Percentiles rank a stretch among this genome's conserved stretches.
Conservation (phyloP, 1,140 invertebrate species). For the Halesus radiatus region DNA sequence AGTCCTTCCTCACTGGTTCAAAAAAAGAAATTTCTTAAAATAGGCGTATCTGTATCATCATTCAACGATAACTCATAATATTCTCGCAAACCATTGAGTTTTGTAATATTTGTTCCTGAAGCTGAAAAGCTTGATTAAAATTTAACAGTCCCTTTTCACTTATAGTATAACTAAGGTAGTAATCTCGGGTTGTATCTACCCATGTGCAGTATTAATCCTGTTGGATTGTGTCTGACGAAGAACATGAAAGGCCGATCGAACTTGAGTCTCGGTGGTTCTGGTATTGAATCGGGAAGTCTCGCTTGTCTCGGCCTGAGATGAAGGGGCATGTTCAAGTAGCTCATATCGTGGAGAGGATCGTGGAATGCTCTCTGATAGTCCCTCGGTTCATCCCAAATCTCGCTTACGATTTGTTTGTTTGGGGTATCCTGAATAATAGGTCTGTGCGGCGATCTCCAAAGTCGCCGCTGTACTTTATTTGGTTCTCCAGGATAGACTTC, state of each 20-base stretch:
- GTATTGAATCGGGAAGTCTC: conserved; percentile 73
- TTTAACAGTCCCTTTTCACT: conserved; percentile 14
- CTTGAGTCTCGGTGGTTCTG: conserved; percentile 75
- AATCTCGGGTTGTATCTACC: conserved; percentile 87
- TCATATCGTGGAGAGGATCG: conserved; percentile 74
- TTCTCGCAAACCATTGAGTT: conserved; percentile 28
- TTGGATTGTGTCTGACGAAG: conserved; percentile 88
- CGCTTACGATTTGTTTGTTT: conserved; percentile 60
- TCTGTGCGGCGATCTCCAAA: conserved; percentile 48
- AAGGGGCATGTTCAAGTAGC: conserved; percentile 74
- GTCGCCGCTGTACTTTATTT: conserved; percentile 52
- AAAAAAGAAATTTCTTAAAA: conserved; percentile 57
- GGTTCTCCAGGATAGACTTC: conserved; percentile 83
- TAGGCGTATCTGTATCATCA: not conserved
- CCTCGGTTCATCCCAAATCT: conserved; percentile 66
- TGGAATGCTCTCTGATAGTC: conserved; percentile 74
- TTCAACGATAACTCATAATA: not conserved
- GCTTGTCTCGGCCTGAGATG: conserved; percentile 79
- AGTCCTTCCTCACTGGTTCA: conserved; percentile 47
- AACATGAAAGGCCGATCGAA: conserved; percentile 89
- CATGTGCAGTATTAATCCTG: conserved; percentile 87
- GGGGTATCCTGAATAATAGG: conserved; percentile 50
- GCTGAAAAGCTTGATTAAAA: not conserved
- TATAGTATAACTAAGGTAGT: conserved; percentile 70
- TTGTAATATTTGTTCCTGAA: not conserved